Evolutionary conservation across 2,888 invertebrate genomes (phyloP).

Genomic region (Graphium colonna): DNA sequence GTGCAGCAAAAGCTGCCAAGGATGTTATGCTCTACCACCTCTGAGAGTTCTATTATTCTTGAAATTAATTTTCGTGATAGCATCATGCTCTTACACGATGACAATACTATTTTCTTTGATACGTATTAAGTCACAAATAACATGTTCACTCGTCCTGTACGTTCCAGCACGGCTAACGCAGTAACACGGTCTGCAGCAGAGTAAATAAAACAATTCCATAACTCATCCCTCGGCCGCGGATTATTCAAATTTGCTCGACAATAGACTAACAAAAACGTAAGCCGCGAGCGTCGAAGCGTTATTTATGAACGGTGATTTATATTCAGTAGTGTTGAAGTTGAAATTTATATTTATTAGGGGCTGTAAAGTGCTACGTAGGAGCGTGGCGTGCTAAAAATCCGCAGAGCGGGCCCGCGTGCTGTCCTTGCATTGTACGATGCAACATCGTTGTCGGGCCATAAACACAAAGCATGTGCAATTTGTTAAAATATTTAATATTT

Average conservation of each 20-base stretch:
- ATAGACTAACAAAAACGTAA: slow-evolving; percentile 24
- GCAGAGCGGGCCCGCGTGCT: background rate
- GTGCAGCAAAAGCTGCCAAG: too few relatives aligned
- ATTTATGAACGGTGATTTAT: slow-evolving; percentile 28
- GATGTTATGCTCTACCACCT: too few relatives aligned
- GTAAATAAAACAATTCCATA: slow-evolving; percentile 22
- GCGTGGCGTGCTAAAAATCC: slow-evolving; percentile 29
- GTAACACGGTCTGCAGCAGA: slow-evolving; percentile 10
- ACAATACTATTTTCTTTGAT: too few relatives aligned
- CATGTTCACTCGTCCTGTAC: too few relatives aligned
- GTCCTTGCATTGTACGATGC: background rate
- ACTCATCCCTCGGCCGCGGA: slow-evolving; percentile 19
- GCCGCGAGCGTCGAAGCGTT: slow-evolving; percentile 24
- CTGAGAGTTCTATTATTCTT: too few relatives aligned
- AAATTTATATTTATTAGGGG: slow-evolving; percentile 40
- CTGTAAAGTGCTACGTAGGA: slow-evolving; percentile 36
- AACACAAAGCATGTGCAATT: too few relatives aligned
- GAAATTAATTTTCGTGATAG: too few relatives aligned
- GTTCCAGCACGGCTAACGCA: background rate
- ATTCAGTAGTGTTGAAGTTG: slow-evolving; percentile 35
- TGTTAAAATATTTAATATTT: too few relatives aligned
- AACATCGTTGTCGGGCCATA: background rate
- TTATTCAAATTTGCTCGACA: slow-evolving; percentile 24
- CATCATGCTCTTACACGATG: too few relatives aligned
- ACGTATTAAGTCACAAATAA: too few relatives aligned